Conservation (phyloP, 2,113 vertebrate genomes). For the Recurvirostra avosetta region DNA sequence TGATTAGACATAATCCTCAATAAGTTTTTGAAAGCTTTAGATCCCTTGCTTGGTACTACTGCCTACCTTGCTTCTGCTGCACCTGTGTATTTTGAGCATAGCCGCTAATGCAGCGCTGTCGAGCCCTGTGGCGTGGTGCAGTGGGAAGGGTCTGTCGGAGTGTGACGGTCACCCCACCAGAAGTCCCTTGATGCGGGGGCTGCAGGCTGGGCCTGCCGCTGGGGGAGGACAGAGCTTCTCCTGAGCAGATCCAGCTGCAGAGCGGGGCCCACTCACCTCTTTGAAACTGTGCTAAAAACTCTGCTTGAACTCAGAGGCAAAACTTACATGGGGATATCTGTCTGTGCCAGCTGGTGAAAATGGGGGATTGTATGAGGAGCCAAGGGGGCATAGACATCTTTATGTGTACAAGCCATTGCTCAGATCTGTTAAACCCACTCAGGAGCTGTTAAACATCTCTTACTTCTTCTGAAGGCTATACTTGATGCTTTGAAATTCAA, state of each 20-base stretch:
- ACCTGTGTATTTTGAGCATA: neutral
- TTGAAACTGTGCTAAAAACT: neutral
- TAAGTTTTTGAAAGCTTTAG: conserved; percentile 34
- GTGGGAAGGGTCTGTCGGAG: neutral
- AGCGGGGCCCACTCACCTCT: neutral
- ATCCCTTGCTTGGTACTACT: neutral
- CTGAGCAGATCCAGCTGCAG: conserved; percentile 37
- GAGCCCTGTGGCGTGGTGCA: conserved; percentile 18
- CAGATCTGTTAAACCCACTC: neutral
- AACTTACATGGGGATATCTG: conserved; percentile 24
- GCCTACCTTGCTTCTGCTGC: neutral
- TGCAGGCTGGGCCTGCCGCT: neutral
- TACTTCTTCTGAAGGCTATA: neutral
- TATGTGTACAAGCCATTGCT: neutral
- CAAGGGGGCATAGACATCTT: neutral
- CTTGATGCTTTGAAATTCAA: neutral
- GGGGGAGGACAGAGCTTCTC: neutral
- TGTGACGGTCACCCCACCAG: neutral
- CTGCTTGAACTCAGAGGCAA: neutral
- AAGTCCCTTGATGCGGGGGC: neutral
- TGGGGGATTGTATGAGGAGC: neutral
- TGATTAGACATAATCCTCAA: conserved; percentile 50
- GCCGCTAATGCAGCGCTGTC: neutral
- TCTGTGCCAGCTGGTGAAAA: conserved; percentile 39
- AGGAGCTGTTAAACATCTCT: neutral